Evolutionary conservation across 2,113 vertebrate genomes (phyloP), one percentile per base, ranked within the genome.

Genomic region (Heptranchias perlo): DNA sequence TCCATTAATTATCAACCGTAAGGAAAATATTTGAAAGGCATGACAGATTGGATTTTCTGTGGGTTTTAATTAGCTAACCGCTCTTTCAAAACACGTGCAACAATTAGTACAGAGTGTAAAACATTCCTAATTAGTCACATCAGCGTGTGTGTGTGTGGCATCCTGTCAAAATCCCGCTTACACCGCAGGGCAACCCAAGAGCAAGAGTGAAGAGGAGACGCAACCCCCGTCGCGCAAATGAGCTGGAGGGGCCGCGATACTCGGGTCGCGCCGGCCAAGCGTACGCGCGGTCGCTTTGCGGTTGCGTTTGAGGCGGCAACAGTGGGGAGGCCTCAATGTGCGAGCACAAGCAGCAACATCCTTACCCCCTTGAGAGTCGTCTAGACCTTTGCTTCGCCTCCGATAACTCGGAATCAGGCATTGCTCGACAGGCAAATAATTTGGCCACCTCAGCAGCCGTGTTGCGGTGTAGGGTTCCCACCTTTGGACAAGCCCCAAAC

Each of bases 71-170:
- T 86, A 86, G 84, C 23, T 47, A 87, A 87, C 49, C 25, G 47
- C 49, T 28, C 47, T 28, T 49, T 54, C 49, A 28, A 87, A 58
- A 52, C 47, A 54, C 82, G 54, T 25, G 21, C 84, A 31, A 31
- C 84, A 87, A 87, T 87, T 87, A 87, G 47, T 49, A 87, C 84
- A 87, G 84, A 52, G 49, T 87, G 84, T 87, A 87, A 87, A 52
- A 6, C 84, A 28, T 49, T 54, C 44, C 10, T 87, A 54, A 87
- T 87, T 87, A 54, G 25, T 2, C 23, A 23, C 84, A 52, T 28
- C 49, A 31, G 44, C 25, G 49, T 25, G 18, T 0, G 44, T 25
- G 44, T 7, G n/a, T n/a, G n/a, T n/a, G n/a, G n/a, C n/a, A n/a
- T 86, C 82, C 82, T 28, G 39, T 86, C 82, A 86, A 25, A 25